Conservation (phyloP, 2,888 invertebrate genomes). For the Melanargia galathea region DNA sequence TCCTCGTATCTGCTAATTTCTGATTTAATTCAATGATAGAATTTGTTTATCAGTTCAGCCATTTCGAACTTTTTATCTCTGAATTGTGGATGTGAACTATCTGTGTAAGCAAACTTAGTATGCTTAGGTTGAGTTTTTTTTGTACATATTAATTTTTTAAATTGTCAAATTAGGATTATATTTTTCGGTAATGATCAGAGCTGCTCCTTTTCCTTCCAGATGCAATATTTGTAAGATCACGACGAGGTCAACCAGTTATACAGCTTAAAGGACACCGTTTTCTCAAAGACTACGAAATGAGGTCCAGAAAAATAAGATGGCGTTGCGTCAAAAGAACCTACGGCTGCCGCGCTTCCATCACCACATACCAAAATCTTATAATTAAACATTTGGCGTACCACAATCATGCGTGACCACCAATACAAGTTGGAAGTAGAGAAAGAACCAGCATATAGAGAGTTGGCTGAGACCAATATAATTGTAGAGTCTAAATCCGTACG, state of each 20-base stretch:
- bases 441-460: too few species aligned
- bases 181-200: constrained; percentile 5
- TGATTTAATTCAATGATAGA: too few species aligned
- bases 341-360: constrained; percentile 46
- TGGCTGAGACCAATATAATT: too few species aligned
- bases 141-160: not conserved
- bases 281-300: constrained; percentile 38
- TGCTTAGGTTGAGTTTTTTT: too few species aligned
- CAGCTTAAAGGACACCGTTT: constrained; percentile 38
- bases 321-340: constrained; percentile 47
- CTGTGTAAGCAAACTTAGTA: too few species aligned
- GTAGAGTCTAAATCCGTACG: too few species aligned
- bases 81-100: too few species aligned
- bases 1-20: too few species aligned
- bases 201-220: constrained; percentile 24
- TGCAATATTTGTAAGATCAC: constrained; percentile 37
- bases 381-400: constrained; percentile 38
- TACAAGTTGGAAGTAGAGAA: too few species aligned
- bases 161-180: not conserved
- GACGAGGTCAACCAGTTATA: constrained; percentile 42
- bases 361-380: constrained; percentile 42
- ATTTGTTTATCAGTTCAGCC: too few species aligned
- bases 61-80: too few species aligned
- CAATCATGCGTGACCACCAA: constrained; percentile 35
- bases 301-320: constrained; percentile 48